Evolutionary conservation across 1,140 invertebrate species (phyloP).

Genomic region (Drosophila trapezifrons): DNA sequence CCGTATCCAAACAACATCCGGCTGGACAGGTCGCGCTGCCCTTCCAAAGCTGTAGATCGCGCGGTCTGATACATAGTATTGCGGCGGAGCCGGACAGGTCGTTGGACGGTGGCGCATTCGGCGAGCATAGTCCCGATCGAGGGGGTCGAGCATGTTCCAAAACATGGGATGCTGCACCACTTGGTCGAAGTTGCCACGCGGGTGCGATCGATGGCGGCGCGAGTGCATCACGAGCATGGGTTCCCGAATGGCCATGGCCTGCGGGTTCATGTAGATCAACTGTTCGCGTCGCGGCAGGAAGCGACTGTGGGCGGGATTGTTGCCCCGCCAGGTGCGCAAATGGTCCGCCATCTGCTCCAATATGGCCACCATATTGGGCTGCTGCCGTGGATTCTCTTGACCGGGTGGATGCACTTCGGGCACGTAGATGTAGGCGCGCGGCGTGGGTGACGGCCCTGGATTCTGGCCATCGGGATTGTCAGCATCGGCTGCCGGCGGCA

Average conservation of each 20-base stretch:
- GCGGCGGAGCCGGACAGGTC: conserved; percentile 13
- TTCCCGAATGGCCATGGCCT: conserved; percentile 30
- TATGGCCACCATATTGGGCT: conserved; percentile 41
- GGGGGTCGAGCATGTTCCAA: conserved; percentile 78
- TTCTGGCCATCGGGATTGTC: conserved; percentile 9
- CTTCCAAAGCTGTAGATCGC: conserved; percentile 81
- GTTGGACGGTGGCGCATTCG: conserved; percentile 29
- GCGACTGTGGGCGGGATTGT: conserved; percentile 64
- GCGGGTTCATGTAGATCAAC: conserved; percentile 70
- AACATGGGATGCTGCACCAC: conserved; percentile 74
- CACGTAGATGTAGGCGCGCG: conserved; percentile 60
- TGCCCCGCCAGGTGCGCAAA: conserved; percentile 46
- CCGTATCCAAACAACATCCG: conserved; percentile 79
- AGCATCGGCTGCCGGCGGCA: conserved; percentile 39
- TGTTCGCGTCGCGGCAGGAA: conserved; percentile 75
- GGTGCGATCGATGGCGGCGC: conserved; percentile 44
- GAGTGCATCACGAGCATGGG: conserved; percentile 45
- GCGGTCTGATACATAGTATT: conserved; percentile 68
- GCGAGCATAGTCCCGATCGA: conserved; percentile 52
- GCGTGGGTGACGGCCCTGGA: conserved; percentile 6
- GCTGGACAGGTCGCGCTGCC: conserved; percentile 66
- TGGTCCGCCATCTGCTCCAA: conserved; percentile 57
- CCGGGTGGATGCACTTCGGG: conserved; percentile 28
- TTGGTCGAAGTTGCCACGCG: conserved; percentile 63
- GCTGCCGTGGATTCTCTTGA: conserved; percentile 31